Evolutionary conservation across 23 tunicate species (phyloP), one percentile per base, ranked within the genome.

Genomic region (Oikopleura dioica): DNA sequence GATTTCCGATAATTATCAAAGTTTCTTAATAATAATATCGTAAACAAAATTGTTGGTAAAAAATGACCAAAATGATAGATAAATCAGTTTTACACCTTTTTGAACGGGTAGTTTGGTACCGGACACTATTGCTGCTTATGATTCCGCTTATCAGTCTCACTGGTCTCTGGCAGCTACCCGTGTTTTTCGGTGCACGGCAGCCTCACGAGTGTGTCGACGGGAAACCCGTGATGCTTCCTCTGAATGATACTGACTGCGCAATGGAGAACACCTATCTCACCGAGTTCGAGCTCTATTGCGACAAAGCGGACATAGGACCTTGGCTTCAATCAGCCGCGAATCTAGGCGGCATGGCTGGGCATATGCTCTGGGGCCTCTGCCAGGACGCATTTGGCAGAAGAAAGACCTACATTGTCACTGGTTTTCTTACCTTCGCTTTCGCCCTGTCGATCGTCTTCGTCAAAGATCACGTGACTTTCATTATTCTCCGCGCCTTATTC

Each of bases 351-450:
- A 63, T 63, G 72, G 33, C 33, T 63, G 72, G 72, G 4, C 72
- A 63, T 63, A 12, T 63, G 33, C 33, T 63, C 72, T 63, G 72
- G 72, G 72, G 72, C 29, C 4, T 63, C 26, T 63, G 72, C 33
- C 72, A 63, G 33, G 72, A 63, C 72, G 26, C 16, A 2, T 63
- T 63, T 63, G 72, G 72, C 4, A 23, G 72, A 2, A 23, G 72
- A 24, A 63, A 63, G 26, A 63, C 72, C 2, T 63, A 63, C 33
- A 63, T 63, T 63, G 33, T 63, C 2, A 63, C 72, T 63, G 72
- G 72, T 12, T 63, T 63, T 2, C 26, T 28, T 24, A 63, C 72
- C 5, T 63, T 63, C 26, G 5, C 26, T 63, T 63, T 63, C 26
- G 72, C 72, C 16, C 33, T 63, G 16, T 23, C 32, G 2, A 28